Conservation (phyloP, 2,113 vertebrate genomes). For the Eulacestoma nigropectus region DNA sequence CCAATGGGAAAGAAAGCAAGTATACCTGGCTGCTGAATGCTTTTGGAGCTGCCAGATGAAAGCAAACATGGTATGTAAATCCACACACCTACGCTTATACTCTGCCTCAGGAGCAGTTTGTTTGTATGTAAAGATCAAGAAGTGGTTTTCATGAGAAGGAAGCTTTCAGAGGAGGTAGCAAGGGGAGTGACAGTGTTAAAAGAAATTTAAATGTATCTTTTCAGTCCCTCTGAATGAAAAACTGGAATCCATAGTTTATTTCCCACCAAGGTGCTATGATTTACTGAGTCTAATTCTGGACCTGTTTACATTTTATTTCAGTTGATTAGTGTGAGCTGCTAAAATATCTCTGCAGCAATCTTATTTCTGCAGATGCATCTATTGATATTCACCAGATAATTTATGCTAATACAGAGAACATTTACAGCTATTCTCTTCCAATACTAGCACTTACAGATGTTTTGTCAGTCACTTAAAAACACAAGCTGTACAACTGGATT, state of each 20-base stretch:
- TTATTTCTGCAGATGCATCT: slow-evolving; percentile 26
- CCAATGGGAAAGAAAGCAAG: neutral
- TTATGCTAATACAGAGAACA: neutral
- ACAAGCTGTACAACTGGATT: neutral
- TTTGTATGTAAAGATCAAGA: neutral
- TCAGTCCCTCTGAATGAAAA: neutral
- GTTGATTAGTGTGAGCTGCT: neutral
- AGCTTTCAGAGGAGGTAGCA: neutral
- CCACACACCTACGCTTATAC: neutral
- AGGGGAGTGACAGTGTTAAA: neutral
- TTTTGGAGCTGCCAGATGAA: neutral
- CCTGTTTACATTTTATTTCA: neutral
- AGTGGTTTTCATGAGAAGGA: neutral
- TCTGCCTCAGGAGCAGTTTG: neutral
- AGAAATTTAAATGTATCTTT: neutral
- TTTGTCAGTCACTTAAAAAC: neutral
- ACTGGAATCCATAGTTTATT: neutral
- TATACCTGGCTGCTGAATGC: neutral
- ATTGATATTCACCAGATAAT: neutral
- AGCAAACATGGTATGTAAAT: neutral
- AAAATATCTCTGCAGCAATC: neutral
- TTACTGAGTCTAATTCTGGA: neutral
- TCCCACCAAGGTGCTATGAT: neutral
- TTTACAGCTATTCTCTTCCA: neutral
- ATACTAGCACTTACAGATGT: neutral